Evolutionary conservation across 2,113 vertebrate genomes (phyloP).

Genomic region (Zapus hudsonius): DNA sequence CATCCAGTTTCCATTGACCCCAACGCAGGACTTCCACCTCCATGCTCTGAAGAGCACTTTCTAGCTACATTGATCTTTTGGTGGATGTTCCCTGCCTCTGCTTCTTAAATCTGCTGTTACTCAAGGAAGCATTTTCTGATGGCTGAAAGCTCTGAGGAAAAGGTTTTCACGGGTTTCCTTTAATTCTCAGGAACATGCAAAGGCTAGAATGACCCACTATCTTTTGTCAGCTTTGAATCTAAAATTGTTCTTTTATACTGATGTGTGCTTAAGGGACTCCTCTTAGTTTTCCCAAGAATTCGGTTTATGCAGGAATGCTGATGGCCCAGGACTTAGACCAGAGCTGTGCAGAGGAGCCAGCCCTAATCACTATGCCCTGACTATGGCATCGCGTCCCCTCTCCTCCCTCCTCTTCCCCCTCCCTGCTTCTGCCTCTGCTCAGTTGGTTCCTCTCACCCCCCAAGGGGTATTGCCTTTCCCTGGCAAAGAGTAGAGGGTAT

Average conservation of each 20-base stretch:
- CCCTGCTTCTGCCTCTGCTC: background rate
- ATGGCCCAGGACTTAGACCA: background rate
- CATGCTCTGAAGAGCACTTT: background rate
- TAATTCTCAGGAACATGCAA: background rate
- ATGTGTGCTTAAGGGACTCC: background rate
- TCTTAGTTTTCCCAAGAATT: background rate
- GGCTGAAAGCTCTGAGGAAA: fast-evolving
- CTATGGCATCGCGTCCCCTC: too few relatives aligned
- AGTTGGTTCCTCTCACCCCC: background rate
- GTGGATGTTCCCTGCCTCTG: fast-evolving
- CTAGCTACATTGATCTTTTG: background rate
- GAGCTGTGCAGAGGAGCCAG: fast-evolving
- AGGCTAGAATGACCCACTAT: background rate
- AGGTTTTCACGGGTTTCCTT: background rate
- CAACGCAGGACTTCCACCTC: background rate
- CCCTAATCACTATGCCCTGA: background rate
- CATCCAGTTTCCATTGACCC: background rate
- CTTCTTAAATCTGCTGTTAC: background rate
- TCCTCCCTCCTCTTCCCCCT: background rate
- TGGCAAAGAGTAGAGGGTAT: background rate
- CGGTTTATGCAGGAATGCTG: too few relatives aligned
- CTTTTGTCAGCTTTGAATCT: background rate
- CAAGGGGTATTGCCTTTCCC: constrained; percentile 22
- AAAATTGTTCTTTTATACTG: fast-evolving
- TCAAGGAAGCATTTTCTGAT: background rate